Percentiles rank a stretch among this genome's conserved stretches.
These are phyloP conservation scores for Calidris pygmaea DNA, from an alignment of 2,113 vertebrate genomes.

Conservation along the genomic window DNA sequence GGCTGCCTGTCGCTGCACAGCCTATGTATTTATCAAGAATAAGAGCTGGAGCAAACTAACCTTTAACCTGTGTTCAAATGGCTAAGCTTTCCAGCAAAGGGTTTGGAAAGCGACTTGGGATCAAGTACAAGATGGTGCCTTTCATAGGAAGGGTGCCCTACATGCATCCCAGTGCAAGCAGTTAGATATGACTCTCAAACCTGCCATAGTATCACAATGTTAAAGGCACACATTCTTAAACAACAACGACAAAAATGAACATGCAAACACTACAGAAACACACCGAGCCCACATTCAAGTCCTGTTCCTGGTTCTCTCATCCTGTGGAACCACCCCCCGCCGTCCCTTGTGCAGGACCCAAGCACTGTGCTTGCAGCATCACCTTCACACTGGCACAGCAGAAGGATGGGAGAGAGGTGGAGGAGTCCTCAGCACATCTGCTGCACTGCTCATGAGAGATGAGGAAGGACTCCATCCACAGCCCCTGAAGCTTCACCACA, in stretches of 20 bases:
- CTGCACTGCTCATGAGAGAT: background rate
- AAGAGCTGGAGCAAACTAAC: background rate
- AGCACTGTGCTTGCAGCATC: accelerated
- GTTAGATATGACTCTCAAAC: accelerated
- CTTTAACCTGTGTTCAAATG: background rate
- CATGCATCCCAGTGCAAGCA: background rate
- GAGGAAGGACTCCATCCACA: background rate
- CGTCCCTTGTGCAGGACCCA: background rate
- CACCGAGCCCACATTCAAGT: accelerated
- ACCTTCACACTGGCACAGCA: accelerated
- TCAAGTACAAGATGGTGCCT: background rate
- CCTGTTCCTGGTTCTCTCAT: background rate
- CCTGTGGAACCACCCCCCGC: accelerated
- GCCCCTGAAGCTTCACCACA: background rate
- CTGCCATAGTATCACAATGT: accelerated
- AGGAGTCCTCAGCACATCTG: background rate
- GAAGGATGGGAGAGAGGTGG: background rate
- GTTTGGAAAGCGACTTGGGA: background rate
- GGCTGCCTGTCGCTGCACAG: background rate
- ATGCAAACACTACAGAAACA: background rate
- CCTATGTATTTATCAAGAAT: background rate
- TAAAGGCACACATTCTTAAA: background rate
- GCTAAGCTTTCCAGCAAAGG: background rate
- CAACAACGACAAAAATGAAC: background rate
- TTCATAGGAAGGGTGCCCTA: accelerated